A percentile compares a stretch with the other conserved stretches of the same genome.
phyloP scores from a whole-genome alignment of 2,888 invertebrate genomes.

The Synanthedon myopaeformis region DNA sequence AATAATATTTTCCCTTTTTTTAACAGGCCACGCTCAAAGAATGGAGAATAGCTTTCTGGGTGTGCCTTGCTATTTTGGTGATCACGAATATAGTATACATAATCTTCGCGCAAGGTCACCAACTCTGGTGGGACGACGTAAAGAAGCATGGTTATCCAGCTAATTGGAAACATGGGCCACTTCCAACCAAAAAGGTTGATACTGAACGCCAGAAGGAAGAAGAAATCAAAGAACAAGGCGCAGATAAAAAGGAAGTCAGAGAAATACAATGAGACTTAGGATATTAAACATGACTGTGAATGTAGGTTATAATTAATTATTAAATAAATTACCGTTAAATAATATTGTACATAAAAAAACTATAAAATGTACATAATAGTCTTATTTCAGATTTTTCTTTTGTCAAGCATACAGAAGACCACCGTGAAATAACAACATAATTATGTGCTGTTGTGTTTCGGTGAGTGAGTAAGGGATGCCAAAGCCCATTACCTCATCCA shows the following conservation, averaged over 20 bases:
- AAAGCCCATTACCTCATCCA: no score
- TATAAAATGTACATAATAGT: background rate
- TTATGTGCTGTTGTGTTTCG: no score
- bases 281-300: background rate
- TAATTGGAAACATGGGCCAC: slow-evolving; percentile 48
- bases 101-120: slow-evolving; percentile 79
- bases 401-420: no score
- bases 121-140: slow-evolving; percentile 81
- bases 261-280: background rate
- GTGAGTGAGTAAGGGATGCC: no score
- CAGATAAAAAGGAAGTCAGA: background rate
- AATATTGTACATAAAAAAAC: background rate
- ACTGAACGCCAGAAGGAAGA: slow-evolving; percentile 26
- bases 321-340: background rate
- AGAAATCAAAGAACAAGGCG: slow-evolving; percentile 4
- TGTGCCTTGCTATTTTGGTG: slow-evolving; percentile 76
- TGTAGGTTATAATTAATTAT: background rate
- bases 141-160: slow-evolving; percentile 53
- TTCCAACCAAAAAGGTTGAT: slow-evolving; percentile 31
- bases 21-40: slow-evolving; percentile 71
- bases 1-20: slow-evolving; percentile 11
- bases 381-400: background rate
- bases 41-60: slow-evolving; percentile 87
- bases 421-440: no score
- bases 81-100: slow-evolving; percentile 77